phyloP scores from a whole-genome alignment of 2,888 invertebrate genomes.

The Andrena bicolor region DNA sequence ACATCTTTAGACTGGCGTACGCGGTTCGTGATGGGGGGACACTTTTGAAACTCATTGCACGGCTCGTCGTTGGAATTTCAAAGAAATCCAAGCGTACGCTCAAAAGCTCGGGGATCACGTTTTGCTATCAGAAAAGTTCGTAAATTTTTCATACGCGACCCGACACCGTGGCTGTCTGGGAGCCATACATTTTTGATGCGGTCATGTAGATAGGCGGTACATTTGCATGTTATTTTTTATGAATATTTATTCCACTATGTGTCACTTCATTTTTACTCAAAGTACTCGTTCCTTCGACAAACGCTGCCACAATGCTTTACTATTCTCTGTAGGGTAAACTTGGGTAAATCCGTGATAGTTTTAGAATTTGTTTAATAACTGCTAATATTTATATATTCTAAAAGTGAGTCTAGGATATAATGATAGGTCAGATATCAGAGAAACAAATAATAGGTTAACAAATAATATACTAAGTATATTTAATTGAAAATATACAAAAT shows the following conservation, averaged over 20 bases:
- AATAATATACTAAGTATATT: too few relatives aligned
- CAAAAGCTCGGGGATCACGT: slow-evolving; percentile 15
- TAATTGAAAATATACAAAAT: too few relatives aligned
- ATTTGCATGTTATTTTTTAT: slow-evolving; percentile 21
- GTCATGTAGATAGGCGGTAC: neutral
- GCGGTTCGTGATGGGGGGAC: neutral
- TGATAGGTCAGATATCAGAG: too few relatives aligned
- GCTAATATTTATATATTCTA: too few relatives aligned
- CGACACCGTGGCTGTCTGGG: neutral
- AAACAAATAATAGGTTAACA: too few relatives aligned
- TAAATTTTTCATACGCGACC: slow-evolving; percentile 36
- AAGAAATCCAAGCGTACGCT: neutral
- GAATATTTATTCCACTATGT: slow-evolving; percentile 34
- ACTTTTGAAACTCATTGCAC: neutral
- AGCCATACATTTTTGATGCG: slow-evolving; percentile 23
- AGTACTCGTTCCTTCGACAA: neutral
- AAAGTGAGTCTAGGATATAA: too few relatives aligned
- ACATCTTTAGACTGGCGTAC: neutral
- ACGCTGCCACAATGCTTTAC: neutral
- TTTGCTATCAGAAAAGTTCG: slow-evolving; percentile 20
- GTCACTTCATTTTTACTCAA: neutral
- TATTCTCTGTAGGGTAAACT: neutral
- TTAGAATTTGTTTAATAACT: too few relatives aligned
- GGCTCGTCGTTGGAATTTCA: neutral
- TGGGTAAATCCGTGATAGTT: too few relatives aligned